These are phyloP conservation scores for Leptinotarsa lineolata DNA, from an alignment of 1,140 invertebrate genomes.

Conservation along the genomic window DNA sequence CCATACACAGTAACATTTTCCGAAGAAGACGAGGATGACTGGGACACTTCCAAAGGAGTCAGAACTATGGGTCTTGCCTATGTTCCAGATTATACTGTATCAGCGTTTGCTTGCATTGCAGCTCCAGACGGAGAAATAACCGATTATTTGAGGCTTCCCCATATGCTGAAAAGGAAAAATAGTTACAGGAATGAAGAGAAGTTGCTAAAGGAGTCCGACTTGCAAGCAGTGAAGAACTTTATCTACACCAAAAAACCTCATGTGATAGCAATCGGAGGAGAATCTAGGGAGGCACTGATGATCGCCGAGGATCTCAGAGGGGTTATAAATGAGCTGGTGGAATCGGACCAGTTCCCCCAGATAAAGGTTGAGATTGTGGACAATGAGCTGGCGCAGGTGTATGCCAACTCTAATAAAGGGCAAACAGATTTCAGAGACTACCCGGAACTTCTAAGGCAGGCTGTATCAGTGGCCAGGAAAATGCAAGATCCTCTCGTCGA, in stretches of 20 bases:
- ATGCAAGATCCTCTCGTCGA: conserved; percentile 96
- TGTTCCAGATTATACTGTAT: conserved; percentile 81
- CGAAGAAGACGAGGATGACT: conserved; percentile 89
- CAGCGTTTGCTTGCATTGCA: conserved; percentile 87
- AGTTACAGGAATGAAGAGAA: conserved; percentile 75
- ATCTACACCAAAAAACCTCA: conserved; percentile 92
- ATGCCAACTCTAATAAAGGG: conserved; percentile 88
- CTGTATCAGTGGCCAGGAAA: conserved; percentile 88
- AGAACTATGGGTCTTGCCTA: conserved; percentile 88
- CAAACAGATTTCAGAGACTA: conserved; percentile 88
- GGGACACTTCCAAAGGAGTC: conserved; percentile 82
- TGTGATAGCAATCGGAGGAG: conserved; percentile 87
- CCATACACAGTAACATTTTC: conserved; percentile 81
- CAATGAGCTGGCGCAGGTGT: conserved; percentile 89
- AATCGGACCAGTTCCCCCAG: conserved; percentile 85
- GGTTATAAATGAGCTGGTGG: conserved; percentile 74
- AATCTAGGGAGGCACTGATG: conserved; percentile 85
- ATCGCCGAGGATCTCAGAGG: conserved; percentile 84
- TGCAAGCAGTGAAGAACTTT: conserved; percentile 82
- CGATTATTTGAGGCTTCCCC: conserved; percentile 85
- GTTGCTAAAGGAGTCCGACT: conserved; percentile 77
- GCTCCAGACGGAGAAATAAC: conserved; percentile 88
- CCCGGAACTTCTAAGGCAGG: conserved; percentile 84
- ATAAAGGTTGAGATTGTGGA: conserved; percentile 92
- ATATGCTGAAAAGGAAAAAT: conserved; percentile 82